Conservation (phyloP, 2,888 invertebrate species). For the Ferdinandea cuprea region DNA sequence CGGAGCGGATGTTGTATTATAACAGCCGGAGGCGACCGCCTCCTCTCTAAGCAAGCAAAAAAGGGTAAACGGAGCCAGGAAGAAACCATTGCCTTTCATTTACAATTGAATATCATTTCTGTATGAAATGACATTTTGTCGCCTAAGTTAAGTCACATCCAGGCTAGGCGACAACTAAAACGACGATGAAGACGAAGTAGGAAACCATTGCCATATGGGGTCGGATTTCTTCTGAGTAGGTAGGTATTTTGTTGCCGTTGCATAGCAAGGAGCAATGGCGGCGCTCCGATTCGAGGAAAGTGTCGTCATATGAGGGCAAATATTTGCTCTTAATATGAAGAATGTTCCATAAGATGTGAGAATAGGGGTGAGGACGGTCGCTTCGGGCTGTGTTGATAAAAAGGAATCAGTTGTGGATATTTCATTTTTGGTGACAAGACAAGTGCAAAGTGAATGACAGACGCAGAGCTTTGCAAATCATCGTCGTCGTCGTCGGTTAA, state of each 20-base stretch:
- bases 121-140: slow-evolving; percentile 73
- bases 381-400: slow-evolving; percentile 53
- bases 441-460: slow-evolving; percentile 68
- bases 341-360: slow-evolving; percentile 64
- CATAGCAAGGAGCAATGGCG: slow-evolving; percentile 39
- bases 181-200: slow-evolving; percentile 13
- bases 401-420: slow-evolving; percentile 68
- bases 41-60: slow-evolving; percentile 37
- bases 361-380: slow-evolving; percentile 2
- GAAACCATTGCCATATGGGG: slow-evolving; percentile 39
- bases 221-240: slow-evolving; percentile 32
- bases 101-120: slow-evolving; percentile 74
- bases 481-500: slow-evolving; percentile 11
- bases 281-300: slow-evolving; percentile 57
- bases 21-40: slow-evolving; percentile 30
- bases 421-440: slow-evolving; percentile 55
- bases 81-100: slow-evolving; percentile 69
- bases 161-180: slow-evolving; percentile 32
- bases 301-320: slow-evolving; percentile 72
- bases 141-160: slow-evolving; percentile 70
- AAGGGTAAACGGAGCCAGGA: slow-evolving; percentile 68
- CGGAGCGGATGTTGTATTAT: slow-evolving; percentile 22
- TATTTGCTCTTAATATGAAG: slow-evolving; percentile 74
- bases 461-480: slow-evolving; percentile 57
- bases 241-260: too few relatives aligned